Evolutionary conservation across 1,140 invertebrate genomes (phyloP), one percentile per base, ranked within the genome.

Genomic region (Thrips palmi): DNA sequence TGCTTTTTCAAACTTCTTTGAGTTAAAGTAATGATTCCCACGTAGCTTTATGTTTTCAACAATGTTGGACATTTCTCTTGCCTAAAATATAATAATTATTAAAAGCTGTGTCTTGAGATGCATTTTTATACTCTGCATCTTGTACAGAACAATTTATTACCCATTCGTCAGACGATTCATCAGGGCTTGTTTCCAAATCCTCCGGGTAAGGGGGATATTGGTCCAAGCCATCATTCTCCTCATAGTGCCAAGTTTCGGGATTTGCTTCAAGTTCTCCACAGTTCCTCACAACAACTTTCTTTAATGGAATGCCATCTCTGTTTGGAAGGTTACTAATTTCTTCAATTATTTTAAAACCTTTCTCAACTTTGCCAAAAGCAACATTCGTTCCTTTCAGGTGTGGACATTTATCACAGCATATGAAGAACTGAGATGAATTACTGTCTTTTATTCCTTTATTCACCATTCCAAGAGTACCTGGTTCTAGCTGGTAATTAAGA

Each of bases 351-450:
- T 67, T 66, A 31, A 82, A 55, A 12, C 83, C 84, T 50, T 70
- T 74, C 4, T 71, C 47, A 6, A 89, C 77, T 43, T 65, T 65
- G 1, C 91, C 92, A 58, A 96, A 91, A 19, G 87, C 85, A 2
- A 93, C 83, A 59, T 97, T 89, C 20, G 68, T 79, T 8, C 75
- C 77, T 58, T 97, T 82, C 18, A 96, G 59, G 49, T 94, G 89
- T 19, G 72, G 63, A 47, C 83, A 85, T 4, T 77, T 69, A 0
- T 73, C 78, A 10, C 78, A 70, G 2, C 87, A 89, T 15, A 97
- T 84, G 49, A 93, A 91, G 61, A 97, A 97, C 59, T 97, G 91
- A 5, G 85, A 92, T 37, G 77, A 84, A 52, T 94, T 96, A 27
- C 80, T 81, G 54, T 94, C 69, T 2, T 74, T 74, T 11, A 53